These are phyloP conservation scores for Lutjanus argentimaculatus DNA, from an alignment of 2,797 vertebrate genomes.

Conservation along the genomic window DNA sequence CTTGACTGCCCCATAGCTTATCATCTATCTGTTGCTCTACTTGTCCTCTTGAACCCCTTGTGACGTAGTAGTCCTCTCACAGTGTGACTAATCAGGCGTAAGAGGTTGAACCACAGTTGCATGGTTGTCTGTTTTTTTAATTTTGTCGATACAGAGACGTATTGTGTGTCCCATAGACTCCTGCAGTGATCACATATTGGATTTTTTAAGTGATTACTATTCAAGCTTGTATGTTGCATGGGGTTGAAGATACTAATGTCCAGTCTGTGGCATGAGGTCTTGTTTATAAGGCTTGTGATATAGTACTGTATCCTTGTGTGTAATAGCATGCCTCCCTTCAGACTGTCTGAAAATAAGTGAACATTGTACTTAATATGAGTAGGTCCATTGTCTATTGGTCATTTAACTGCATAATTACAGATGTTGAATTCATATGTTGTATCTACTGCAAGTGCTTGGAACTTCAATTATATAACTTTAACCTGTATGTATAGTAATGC, in stretches of 20 bases:
- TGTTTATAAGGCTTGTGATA: conserved; percentile 57
- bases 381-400: conserved; percentile 25
- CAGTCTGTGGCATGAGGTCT: conserved; percentile 76
- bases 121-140: conserved; percentile 77
- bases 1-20: conserved; percentile 77
- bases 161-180: conserved; percentile 21
- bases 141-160: conserved; percentile 28
- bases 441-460: background rate
- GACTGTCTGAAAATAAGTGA: conserved; percentile 34
- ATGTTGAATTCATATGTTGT: conserved; percentile 21
- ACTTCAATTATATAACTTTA: background rate
- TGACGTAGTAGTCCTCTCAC: conserved; percentile 62
- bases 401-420: conserved; percentile 37
- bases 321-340: conserved; percentile 75
- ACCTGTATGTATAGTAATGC: background rate
- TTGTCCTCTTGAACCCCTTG: conserved; percentile 69
- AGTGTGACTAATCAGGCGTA: conserved; percentile 45
- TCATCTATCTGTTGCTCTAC: conserved; percentile 69
- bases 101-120: conserved; percentile 72
- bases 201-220: conserved; percentile 26
- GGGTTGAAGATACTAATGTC: conserved; percentile 52
- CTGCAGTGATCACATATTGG: conserved; percentile 33
- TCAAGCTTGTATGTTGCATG: conserved; percentile 76
- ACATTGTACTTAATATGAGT: conserved; percentile 19
- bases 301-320: conserved; percentile 60